Percentiles rank a stretch among this genome's conserved stretches.
Conservation (phyloP, 2,888 invertebrate species). For the Diaperis boleti region DNA sequence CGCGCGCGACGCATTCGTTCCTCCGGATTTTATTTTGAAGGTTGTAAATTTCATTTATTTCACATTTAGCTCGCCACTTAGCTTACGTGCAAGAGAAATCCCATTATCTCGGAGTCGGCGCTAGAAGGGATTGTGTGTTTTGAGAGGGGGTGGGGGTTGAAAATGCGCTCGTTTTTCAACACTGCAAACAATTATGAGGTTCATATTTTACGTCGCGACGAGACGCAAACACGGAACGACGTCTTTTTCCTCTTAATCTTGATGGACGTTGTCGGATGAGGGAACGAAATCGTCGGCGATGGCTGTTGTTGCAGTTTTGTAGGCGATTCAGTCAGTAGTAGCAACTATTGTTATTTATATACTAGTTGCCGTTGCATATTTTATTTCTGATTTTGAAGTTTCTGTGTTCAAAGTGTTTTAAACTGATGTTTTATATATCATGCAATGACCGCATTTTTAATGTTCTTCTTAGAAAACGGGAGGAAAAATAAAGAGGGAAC, state of each 20-base stretch:
- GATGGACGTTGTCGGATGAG: conserved; percentile 31
- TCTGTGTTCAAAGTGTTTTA: no score
- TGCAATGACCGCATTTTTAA: no score
- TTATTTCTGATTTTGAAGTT: no score
- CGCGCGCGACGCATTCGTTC: conserved; percentile 40
- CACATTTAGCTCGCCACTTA: conserved; percentile 33
- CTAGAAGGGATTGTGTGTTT: conserved; percentile 9
- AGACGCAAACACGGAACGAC: conserved; percentile 11
- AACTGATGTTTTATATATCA: no score
- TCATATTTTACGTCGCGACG: conserved; percentile 24
- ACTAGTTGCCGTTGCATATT: no score
- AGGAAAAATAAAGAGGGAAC: no score
- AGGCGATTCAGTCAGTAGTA: no score
- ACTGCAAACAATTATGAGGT: conserved; percentile 23
- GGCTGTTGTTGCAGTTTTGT: no score
- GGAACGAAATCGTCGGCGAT: no score
- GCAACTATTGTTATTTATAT: no score
- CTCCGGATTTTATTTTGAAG: conserved; percentile 38
- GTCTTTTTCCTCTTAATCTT: conserved; percentile 3
- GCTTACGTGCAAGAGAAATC: conserved; percentile 31
- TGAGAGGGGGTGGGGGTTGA: conserved; percentile 2
- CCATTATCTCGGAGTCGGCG: conserved; percentile 32
- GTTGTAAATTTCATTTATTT: conserved; percentile 37
- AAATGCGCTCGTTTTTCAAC: conserved; percentile 14
- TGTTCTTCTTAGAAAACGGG: no score